Evolutionary conservation across 2,113 vertebrate genomes (phyloP), one percentile per base, ranked within the genome.

Genomic region (Aptenodytes patagonicus): DNA sequence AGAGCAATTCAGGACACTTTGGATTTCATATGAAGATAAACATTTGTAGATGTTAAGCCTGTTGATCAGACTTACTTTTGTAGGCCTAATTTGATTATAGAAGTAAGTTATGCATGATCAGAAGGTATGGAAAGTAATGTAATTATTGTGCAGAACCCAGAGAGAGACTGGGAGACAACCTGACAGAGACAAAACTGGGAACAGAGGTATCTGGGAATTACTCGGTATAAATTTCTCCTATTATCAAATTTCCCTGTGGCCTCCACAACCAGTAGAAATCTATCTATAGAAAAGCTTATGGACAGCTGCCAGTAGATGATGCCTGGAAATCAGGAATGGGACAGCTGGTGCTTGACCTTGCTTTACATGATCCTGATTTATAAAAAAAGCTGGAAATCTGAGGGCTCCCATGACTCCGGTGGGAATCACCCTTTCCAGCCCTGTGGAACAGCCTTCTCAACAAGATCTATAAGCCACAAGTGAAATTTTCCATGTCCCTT

Each of bases 281-380:
- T 96, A 97, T 95, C 87, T 97, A 95, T 95, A 96, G 94, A 91
- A 87, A 91, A 88, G 58, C 51, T 83, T 90, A 93, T 89, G 94
- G 84, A 95, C 89, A 94, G 55, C 87, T 96, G 95, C 94, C 91
- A 94, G 84, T 60, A 88, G 78, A 93, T 87, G 94, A 85, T 94
- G 78, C 94, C 75, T 94, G 76, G 64, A 97, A 95, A 96, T 83
- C 62, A 93, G 60, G 81, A 95, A 93, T 46, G 58, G 86, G 89
- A 94, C 94, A 96, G 93, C 96, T 96, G 96, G 91, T 88, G 51
- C 49, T 80, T 95, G 91, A 91, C 94, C 93, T 94, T 93, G 85
- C 47, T 81, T 94, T 92, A 86, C 32, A 42, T 64, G 93, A 93
- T 94, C 54, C 20, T 25, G 68, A 51, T 81, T 78, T 95, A 86